Evolutionary conservation across 2,888 invertebrate genomes (phyloP).

Genomic region (Volucella zonaria): DNA sequence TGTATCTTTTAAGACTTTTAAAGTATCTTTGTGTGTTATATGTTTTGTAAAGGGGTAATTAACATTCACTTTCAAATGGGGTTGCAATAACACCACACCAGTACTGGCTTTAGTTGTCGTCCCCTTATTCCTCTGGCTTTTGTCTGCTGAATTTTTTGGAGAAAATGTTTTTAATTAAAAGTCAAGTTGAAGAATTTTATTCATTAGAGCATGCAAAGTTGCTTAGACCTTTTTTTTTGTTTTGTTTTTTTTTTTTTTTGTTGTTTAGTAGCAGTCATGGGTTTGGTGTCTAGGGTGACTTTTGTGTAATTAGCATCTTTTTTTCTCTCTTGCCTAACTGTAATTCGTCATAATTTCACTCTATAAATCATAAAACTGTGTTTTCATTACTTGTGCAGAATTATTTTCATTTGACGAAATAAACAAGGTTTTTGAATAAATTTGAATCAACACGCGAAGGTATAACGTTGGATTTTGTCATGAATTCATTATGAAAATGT

Average conservation of each 20-base stretch:
- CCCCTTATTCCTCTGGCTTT: not conserved
- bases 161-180: slow-evolving; percentile 72
- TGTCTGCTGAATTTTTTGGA: slow-evolving; percentile 5
- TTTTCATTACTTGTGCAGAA: slow-evolving; percentile 38
- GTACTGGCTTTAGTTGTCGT: not conserved
- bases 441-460: slow-evolving; percentile 55
- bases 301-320: slow-evolving; percentile 61
- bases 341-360: slow-evolving; percentile 65
- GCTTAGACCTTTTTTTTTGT: slow-evolving; percentile 8
- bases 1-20: slow-evolving; percentile 64
- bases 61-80: slow-evolving; percentile 69
- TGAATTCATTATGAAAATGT: slow-evolving; percentile 26
- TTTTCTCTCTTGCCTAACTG: slow-evolving; percentile 24
- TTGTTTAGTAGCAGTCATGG: not conserved
- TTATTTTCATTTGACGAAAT: slow-evolving; percentile 22
- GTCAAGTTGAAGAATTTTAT: slow-evolving; percentile 66
- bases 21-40: slow-evolving; percentile 66
- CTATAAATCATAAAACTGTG: slow-evolving; percentile 42
- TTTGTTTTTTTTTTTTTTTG: not conserved
- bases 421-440: slow-evolving; percentile 47
- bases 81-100: slow-evolving; percentile 42
- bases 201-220: slow-evolving; percentile 60
- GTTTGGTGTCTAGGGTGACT: not conserved
- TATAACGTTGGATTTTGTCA: not conserved
- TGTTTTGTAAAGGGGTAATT: slow-evolving; percentile 69